These are phyloP conservation scores for Blastomussa wellsi DNA, from an alignment of 92 coral and sea anemone genomes.

Conservation along the genomic window DNA sequence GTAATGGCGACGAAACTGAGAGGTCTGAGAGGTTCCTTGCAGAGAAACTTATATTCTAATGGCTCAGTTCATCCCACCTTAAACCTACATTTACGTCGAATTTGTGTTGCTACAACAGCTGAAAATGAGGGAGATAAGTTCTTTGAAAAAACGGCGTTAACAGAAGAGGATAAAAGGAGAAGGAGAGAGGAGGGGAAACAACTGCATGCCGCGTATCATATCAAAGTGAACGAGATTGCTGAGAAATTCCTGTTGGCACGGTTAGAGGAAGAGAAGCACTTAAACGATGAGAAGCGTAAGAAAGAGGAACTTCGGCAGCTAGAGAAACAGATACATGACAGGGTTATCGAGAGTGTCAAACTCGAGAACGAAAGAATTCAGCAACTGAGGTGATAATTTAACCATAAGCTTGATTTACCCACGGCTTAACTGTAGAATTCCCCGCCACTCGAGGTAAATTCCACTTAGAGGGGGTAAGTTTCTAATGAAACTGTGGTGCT, in stretches of 20 bases:
- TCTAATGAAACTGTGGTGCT: too few species aligned
- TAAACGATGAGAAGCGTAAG: constrained; percentile 68
- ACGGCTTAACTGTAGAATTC: too few species aligned
- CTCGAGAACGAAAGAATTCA: constrained; percentile 65
- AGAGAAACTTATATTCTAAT: not conserved
- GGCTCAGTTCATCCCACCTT: constrained; percentile 1
- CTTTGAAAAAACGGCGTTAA: constrained; percentile 3
- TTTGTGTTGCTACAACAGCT: constrained; percentile 36
- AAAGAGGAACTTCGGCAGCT: constrained; percentile 73
- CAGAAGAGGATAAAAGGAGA: constrained; percentile 30
- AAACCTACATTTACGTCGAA: constrained; percentile 8
- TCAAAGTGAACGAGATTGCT: constrained; percentile 55
- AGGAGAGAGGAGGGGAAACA: constrained; percentile 53
- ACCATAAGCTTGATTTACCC: not conserved
- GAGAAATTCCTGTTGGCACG: constrained; percentile 67
- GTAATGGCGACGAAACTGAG: not conserved
- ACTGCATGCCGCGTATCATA: constrained; percentile 60
- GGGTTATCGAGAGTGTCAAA: constrained; percentile 68
- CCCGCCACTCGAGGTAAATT: too few species aligned
- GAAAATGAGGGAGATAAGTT: constrained; percentile 24
- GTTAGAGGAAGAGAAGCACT: constrained; percentile 55
- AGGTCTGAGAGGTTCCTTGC: not conserved
- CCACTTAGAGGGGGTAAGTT: too few species aligned
- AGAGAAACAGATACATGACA: constrained; percentile 65
- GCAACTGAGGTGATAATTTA: constrained; percentile 53